Conservation (phyloP, 2,797 vertebrate genomes). For the Gobionotothen gibberifrons region DNA sequence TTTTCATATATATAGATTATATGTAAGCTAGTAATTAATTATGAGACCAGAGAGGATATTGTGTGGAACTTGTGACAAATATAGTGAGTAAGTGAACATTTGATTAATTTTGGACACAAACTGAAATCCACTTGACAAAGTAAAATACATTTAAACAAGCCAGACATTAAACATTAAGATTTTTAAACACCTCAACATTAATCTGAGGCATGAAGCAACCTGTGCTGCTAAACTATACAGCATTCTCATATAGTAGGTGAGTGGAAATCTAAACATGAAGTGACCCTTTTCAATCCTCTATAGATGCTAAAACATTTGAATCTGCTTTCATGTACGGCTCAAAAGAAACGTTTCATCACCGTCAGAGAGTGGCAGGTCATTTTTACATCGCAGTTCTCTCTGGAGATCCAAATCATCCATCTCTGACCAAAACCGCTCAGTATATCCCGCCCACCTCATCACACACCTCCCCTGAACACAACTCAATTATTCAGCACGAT, state of each 20-base stretch:
- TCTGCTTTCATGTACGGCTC: slow-evolving; percentile 25
- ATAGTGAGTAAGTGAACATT: background rate
- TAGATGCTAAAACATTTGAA: slow-evolving; percentile 41
- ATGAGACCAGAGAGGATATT: too few relatives aligned
- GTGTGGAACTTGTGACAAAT: too few relatives aligned
- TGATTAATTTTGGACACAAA: background rate
- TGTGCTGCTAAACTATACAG: background rate
- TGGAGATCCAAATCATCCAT: slow-evolving; percentile 23
- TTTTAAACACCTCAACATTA: background rate
- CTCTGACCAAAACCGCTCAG: background rate
- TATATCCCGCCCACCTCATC: slow-evolving; percentile 15
- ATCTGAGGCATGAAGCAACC: background rate
- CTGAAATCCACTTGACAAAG: background rate
- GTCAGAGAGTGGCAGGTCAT: slow-evolving; percentile 31
- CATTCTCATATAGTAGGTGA: background rate
- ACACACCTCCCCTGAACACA: slow-evolving; percentile 15
- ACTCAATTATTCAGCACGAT: slow-evolving; percentile 54
- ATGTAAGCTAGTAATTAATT: too few relatives aligned
- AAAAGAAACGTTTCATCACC: slow-evolving; percentile 56
- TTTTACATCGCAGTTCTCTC: slow-evolving; percentile 13
- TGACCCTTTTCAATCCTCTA: slow-evolving; percentile 14
- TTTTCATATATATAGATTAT: too few relatives aligned
- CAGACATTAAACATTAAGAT: background rate
- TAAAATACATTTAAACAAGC: background rate
- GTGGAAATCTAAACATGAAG: background rate